A percentile compares a stretch with the other conserved stretches of the same genome.
These are phyloP conservation scores for Drosophila orosa DNA, from an alignment of 1,140 invertebrate genomes.

Conservation along the genomic window DNA sequence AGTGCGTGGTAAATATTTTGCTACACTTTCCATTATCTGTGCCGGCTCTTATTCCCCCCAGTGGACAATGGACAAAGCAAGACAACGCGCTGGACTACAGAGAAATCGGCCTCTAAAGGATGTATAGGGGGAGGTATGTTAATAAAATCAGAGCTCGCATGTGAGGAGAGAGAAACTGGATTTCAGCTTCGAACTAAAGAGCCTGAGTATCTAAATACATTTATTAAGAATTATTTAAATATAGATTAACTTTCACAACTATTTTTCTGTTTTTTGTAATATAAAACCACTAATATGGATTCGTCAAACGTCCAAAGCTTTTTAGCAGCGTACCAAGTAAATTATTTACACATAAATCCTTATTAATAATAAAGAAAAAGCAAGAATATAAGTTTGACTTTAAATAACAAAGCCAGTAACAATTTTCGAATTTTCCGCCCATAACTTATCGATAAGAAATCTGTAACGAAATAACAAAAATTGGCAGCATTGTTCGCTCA, in stretches of 20 bases:
- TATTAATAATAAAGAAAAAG: too few relatives aligned
- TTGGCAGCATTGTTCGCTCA: too few relatives aligned
- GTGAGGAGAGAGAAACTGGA: background rate
- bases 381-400: too few relatives aligned
- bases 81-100: background rate
- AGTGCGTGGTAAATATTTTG: slow-evolving; percentile 83
- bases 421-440: background rate
- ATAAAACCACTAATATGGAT: too few relatives aligned
- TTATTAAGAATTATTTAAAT: too few relatives aligned
- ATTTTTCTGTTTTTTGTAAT: too few relatives aligned
- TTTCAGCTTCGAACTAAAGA: too few relatives aligned
- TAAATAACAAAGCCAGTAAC: background rate
- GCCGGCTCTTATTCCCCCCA: slow-evolving; percentile 12
- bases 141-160: background rate
- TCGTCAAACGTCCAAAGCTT: too few relatives aligned
- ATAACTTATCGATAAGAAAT: background rate
- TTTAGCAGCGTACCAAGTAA: too few relatives aligned
- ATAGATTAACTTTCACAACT: too few relatives aligned
- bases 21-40: slow-evolving; percentile 72
- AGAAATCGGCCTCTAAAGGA: background rate
- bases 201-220: background rate
- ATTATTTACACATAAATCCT: too few relatives aligned
- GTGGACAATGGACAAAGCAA: slow-evolving; percentile 16
- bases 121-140: background rate
- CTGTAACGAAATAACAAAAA: too few relatives aligned